phyloP scores from a whole-genome alignment of 2,113 vertebrate genomes.

The Halichoeres trimaculatus region DNA sequence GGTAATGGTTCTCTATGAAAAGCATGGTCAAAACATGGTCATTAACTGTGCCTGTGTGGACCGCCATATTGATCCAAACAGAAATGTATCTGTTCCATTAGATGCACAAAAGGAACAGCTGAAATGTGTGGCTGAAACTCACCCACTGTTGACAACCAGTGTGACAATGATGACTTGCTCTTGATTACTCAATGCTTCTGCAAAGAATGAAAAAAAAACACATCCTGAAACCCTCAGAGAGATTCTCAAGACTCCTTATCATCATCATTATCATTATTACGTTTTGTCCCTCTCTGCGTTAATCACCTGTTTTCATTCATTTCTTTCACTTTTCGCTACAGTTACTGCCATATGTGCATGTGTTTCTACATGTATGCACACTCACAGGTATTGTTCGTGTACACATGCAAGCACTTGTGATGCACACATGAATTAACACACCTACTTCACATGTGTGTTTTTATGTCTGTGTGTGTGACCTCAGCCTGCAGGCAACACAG shows the following conservation, averaged over 20 bases:
- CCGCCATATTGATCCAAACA: conserved; percentile 7
- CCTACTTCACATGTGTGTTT: conserved; percentile 10
- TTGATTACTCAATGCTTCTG: background rate
- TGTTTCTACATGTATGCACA: conserved; percentile 7
- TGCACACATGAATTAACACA: conserved; percentile 43
- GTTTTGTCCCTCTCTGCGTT: conserved; percentile 8
- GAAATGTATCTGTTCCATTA: background rate
- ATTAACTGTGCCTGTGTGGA: background rate
- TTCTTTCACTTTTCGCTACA: conserved; percentile 13
- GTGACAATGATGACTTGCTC: background rate
- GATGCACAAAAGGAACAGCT: background rate
- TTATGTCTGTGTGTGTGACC: conserved; percentile 38
- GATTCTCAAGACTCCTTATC: background rate
- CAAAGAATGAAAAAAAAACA: background rate
- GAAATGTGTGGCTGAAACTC: background rate
- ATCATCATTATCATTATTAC: conserved; percentile 5
- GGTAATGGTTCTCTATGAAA: background rate
- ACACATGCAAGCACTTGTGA: conserved; percentile 30
- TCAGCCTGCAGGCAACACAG: conserved; percentile 51
- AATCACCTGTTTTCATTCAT: background rate
- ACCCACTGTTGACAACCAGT: background rate
- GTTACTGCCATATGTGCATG: background rate
- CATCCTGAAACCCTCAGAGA: background rate
- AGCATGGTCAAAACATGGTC: background rate
- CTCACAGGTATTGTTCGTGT: conserved; percentile 13